phyloP scores from a whole-genome alignment of 2,888 invertebrate species.

The Flexamia atlantica region DNA sequence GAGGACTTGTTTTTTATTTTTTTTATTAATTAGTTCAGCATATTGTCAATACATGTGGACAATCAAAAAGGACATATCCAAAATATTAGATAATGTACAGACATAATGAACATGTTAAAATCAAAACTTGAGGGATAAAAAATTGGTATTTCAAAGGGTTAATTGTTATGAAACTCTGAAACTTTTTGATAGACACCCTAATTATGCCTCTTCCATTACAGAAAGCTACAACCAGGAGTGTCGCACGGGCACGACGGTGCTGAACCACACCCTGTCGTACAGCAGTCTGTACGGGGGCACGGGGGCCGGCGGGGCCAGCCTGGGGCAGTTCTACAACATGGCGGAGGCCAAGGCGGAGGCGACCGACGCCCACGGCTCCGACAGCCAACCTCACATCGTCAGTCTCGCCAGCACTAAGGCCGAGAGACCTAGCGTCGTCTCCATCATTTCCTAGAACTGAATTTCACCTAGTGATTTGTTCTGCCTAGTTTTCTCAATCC shows the following conservation, averaged over 20 bases:
- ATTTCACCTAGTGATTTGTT: too few species aligned
- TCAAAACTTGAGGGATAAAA: too few species aligned
- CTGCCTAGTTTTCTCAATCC: too few species aligned
- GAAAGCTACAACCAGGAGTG: slow-evolving; percentile 63
- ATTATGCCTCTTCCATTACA: slow-evolving; percentile 1
- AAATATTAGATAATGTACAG: too few species aligned
- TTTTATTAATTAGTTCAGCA: too few species aligned
- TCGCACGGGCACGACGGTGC: slow-evolving; percentile 63
- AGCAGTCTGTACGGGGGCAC: slow-evolving; percentile 66
- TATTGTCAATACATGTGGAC: too few species aligned
- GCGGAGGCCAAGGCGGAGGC: slow-evolving; percentile 64
- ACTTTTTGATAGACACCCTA: too few species aligned
- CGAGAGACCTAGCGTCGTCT: slow-evolving; percentile 59
- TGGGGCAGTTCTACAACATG: slow-evolving; percentile 66
- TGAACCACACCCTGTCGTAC: slow-evolving; percentile 66
- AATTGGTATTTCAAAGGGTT: too few species aligned
- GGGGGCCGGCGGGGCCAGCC: slow-evolving; percentile 61
- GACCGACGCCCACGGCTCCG: neutral
- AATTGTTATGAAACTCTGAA: too few species aligned
- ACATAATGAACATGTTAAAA: too few species aligned
- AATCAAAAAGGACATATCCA: too few species aligned
- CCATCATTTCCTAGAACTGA: slow-evolving; percentile 44
- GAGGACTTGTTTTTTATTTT: too few species aligned
- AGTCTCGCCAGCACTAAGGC: slow-evolving; percentile 61
- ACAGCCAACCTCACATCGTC: slow-evolving; percentile 67